Evolutionary conservation across 1,140 invertebrate species (phyloP).

Genomic region (Stegodyphus dumicola): DNA sequence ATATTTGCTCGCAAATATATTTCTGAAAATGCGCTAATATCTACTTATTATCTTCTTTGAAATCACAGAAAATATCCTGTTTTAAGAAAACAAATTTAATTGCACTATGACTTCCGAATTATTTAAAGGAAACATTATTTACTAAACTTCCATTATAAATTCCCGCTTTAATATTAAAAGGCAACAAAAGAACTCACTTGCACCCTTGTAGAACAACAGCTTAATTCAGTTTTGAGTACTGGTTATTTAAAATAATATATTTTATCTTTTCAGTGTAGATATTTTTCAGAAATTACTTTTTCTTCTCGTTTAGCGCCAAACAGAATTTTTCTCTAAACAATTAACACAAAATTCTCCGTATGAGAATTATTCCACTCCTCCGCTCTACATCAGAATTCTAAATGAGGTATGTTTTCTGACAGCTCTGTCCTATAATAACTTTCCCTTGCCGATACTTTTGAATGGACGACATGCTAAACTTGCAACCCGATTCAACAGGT

Average conservation of each 20-base stretch:
- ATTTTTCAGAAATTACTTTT: neutral
- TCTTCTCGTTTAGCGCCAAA: neutral
- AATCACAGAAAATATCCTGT: no score
- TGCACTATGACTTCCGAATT: no score
- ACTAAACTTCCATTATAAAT: no score
- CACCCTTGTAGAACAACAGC: no score
- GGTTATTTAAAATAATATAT: neutral
- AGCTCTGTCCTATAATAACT: constrained; percentile 17
- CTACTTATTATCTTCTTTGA: no score
- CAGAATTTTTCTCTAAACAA: neutral
- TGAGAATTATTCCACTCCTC: neutral
- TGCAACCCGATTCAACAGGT: constrained; percentile 44
- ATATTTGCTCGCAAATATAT: no score
- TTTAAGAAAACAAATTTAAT: no score
- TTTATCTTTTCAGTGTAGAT: neutral
- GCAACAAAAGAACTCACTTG: no score
- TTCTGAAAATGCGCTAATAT: no score
- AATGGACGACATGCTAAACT: constrained; percentile 43
- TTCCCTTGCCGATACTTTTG: constrained; percentile 43
- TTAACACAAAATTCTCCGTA: neutral
- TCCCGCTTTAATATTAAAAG: no score
- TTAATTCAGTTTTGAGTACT: neutral
- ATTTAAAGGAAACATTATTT: no score
- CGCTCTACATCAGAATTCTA: neutral
- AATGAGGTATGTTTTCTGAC: no score